phyloP scores from a whole-genome alignment of 2,113 vertebrate genomes.

The Ariopsis seemanni region DNA sequence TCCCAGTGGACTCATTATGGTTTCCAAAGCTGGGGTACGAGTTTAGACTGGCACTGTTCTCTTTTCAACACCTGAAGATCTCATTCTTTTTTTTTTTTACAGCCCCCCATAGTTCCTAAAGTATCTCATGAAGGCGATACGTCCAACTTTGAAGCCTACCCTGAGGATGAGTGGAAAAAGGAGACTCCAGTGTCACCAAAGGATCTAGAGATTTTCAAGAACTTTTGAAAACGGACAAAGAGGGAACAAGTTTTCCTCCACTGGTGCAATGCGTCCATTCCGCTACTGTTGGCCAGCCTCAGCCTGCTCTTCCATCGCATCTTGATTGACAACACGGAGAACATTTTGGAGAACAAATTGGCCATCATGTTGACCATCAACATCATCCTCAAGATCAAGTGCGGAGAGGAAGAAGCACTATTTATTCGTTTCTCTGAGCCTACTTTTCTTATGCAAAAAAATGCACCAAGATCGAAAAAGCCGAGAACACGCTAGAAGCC shows the following conservation, averaged over 20 bases:
- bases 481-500: conserved; percentile 10
- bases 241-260: neutral
- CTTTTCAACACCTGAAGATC: neutral
- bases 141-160: conserved; percentile 95
- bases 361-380: neutral
- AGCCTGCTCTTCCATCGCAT: neutral
- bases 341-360: neutral
- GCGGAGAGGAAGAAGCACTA: neutral
- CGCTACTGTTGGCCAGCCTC: neutral
- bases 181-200: conserved; percentile 77
- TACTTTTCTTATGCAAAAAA: conserved; percentile 62
- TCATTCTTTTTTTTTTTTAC: conserved; percentile 6
- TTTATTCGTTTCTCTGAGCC: conserved; percentile 54
- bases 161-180: conserved; percentile 89
- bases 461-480: conserved; percentile 3
- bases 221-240: conserved; percentile 76
- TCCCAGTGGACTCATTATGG: neutral
- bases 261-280: neutral
- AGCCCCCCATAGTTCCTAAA: conserved; percentile 93
- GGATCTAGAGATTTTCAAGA: conserved; percentile 90
- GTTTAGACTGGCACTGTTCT: neutral
- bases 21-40: neutral
- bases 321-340: conserved; percentile 4
- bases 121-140: conserved; percentile 89
- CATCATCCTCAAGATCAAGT: neutral